phyloP scores from a whole-genome alignment of 2,113 vertebrate genomes.

The Melanocharis versteri region DNA sequence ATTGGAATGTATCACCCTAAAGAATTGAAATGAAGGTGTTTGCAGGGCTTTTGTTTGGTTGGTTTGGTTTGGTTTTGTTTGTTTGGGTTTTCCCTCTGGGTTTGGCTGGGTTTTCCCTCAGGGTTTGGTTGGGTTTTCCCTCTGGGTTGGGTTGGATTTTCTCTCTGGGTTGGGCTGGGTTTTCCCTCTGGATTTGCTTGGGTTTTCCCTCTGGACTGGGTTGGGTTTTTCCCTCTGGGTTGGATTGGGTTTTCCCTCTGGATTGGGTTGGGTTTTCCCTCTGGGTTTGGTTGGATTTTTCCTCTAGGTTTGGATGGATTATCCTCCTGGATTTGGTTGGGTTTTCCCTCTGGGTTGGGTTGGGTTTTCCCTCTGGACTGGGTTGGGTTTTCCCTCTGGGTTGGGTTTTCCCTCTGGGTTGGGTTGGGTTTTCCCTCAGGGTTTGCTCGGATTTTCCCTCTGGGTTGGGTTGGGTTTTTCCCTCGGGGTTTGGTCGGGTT shows the following conservation, averaged over 20 bases:
- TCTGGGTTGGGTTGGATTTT: neutral
- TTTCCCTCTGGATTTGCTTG: neutral
- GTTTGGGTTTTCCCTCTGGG: neutral
- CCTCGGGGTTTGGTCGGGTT: rapidly evolving
- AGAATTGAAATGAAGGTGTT: neutral
- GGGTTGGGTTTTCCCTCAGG: neutral
- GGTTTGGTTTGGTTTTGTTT: rapidly evolving
- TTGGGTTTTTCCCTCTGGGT: neutral
- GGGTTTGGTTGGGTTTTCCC: rapidly evolving
- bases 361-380: too few relatives aligned
- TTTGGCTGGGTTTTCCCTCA: neutral
- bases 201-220: neutral
- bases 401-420: neutral
- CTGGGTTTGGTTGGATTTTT: neutral
- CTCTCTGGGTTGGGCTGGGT: rapidly evolving
- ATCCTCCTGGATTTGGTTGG: neutral
- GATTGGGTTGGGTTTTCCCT: rapidly evolving
- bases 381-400: neutral
- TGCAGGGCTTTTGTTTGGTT: too few relatives aligned
- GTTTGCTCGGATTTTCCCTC: too few relatives aligned
- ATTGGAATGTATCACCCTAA: rapidly evolving
- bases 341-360: neutral
- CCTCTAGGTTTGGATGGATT: neutral
- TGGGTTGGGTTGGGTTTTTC: neutral
- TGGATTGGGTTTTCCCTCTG: neutral